Conservation (phyloP, 2,797 vertebrate species). For the Anableps anableps region DNA sequence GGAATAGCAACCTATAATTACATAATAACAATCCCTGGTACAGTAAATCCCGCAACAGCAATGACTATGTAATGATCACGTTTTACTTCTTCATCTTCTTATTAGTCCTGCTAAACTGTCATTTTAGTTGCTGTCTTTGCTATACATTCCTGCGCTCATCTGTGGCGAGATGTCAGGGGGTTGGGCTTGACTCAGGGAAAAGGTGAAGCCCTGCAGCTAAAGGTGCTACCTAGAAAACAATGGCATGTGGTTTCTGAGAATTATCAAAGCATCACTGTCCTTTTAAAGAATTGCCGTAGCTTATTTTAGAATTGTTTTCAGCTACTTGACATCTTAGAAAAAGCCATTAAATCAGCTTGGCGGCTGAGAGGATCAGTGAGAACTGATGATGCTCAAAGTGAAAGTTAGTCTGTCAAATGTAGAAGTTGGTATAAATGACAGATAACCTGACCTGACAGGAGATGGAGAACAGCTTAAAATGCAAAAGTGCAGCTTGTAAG, state of each 20-base stretch:
- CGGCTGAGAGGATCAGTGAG: slow-evolving; percentile 1
- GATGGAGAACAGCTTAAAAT: slow-evolving; percentile 20
- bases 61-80: neutral
- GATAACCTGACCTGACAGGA: slow-evolving; percentile 12
- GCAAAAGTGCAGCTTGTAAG: slow-evolving; percentile 19
- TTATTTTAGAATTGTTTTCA: neutral
- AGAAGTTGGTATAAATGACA: slow-evolving; percentile 29
- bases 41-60: neutral
- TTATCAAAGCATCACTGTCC: slow-evolving; percentile 4
- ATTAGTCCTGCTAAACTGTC: neutral
- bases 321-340: neutral
- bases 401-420: slow-evolving; percentile 11
- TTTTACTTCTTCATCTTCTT: neutral
- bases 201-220: neutral
- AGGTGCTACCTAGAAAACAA: neutral
- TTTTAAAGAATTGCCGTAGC: slow-evolving; percentile 24
- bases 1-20: neutral
- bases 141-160: neutral
- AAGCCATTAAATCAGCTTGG: neutral
- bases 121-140: neutral
- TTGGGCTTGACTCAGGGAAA: neutral
- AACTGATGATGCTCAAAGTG: slow-evolving; percentile 17
- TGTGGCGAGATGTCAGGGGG: neutral
- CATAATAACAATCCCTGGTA: neutral
- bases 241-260: slow-evolving; percentile 42